These are phyloP conservation scores for Anthophora plumipes DNA, from an alignment of 2,888 invertebrate species.

Conservation along the genomic window DNA sequence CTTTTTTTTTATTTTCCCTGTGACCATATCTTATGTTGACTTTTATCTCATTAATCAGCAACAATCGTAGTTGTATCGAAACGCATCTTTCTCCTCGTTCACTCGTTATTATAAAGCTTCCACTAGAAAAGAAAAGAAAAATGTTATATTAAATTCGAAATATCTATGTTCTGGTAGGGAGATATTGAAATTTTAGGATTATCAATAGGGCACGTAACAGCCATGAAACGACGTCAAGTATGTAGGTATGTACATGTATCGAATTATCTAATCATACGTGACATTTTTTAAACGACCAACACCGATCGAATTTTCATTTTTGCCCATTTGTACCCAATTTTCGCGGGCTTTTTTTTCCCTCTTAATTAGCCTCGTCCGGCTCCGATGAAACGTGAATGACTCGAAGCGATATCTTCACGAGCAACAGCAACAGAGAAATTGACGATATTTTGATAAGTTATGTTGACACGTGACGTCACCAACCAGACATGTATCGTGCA, in stretches of 20 bases:
- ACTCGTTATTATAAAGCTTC: too few relatives aligned
- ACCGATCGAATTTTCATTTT: constrained; percentile 4
- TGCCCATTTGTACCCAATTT: background rate
- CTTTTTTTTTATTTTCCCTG: too few relatives aligned
- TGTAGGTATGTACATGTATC: too few relatives aligned
- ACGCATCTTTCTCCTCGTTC: too few relatives aligned
- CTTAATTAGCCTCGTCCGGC: background rate
- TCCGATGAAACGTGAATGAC: background rate
- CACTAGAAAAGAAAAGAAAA: constrained; percentile 4
- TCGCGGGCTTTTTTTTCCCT: background rate
- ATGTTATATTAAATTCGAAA: constrained; percentile 22
- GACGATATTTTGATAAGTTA: background rate
- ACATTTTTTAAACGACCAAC: background rate
- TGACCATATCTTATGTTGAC: too few relatives aligned
- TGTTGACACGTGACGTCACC: constrained; percentile 32
- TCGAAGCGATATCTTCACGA: background rate
- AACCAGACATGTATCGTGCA: background rate
- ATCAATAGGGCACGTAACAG: background rate
- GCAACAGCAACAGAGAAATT: background rate
- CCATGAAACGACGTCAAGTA: background rate
- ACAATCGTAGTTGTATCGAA: too few relatives aligned
- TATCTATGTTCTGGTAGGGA: background rate
- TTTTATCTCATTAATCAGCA: too few relatives aligned
- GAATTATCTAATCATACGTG: background rate
- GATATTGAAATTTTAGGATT: constrained; percentile 11